These are phyloP conservation scores for Rhagoletis zephyria DNA, from an alignment of 1,140 invertebrate genomes.

Conservation along the genomic window DNA sequence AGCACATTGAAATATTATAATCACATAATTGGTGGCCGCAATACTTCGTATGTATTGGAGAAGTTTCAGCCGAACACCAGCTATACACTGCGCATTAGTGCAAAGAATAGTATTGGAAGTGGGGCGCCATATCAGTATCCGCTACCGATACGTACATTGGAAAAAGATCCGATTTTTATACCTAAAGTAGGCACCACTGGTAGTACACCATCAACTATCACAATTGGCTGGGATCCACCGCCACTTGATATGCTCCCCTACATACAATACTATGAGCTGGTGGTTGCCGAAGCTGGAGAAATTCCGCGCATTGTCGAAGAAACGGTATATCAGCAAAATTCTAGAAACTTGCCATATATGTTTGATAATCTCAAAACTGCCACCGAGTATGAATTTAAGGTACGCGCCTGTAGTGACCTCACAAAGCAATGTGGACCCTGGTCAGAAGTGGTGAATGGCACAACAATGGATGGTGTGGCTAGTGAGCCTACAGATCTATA, in stretches of 20 bases:
- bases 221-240: constrained; percentile 83
- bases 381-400: constrained; percentile 84
- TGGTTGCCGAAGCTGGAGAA: constrained; percentile 77
- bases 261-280: constrained; percentile 84
- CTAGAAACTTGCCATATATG: constrained; percentile 80
- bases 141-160: constrained; percentile 77
- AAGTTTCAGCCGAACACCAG: constrained; percentile 77
- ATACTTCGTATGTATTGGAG: constrained; percentile 79
- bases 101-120: constrained; percentile 76
- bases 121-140: constrained; percentile 74
- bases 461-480: constrained; percentile 84
- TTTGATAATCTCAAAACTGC: constrained; percentile 84
- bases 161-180: constrained; percentile 83
- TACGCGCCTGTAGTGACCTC: constrained; percentile 83
- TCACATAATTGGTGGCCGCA: constrained; percentile 76
- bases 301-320: constrained; percentile 75
- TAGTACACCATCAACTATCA: constrained; percentile 83
- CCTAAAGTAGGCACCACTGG: constrained; percentile 85
- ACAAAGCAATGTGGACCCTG: constrained; percentile 83
- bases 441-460: constrained; percentile 83
- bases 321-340: constrained; percentile 78
- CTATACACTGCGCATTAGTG: constrained; percentile 77
- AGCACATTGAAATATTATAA: constrained; percentile 73
- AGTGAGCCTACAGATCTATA: constrained; percentile 76
- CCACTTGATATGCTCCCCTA: constrained; percentile 79